A percentile compares a stretch with the other conserved stretches of the same genome.
Evolutionary conservation across 2,888 invertebrate species (phyloP).

Genomic region (Acholoe squamosa): DNA sequence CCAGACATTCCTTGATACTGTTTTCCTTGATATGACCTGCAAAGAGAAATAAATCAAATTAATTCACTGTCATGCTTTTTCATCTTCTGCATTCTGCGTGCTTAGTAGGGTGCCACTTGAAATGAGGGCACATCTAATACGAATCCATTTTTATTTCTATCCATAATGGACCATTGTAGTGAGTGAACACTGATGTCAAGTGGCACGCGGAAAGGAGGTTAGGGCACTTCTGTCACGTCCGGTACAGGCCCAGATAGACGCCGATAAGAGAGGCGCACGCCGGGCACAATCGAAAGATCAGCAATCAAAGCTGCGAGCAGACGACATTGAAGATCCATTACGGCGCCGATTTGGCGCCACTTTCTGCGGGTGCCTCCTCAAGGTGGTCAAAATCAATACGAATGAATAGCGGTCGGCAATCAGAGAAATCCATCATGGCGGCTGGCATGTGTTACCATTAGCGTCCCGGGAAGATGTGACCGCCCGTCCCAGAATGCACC

Average conservation of each 20-base stretch:
- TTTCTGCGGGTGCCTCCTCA: constrained; percentile 40
- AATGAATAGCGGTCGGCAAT: constrained; percentile 40
- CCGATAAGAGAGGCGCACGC: constrained; percentile 37
- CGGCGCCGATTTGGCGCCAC: constrained; percentile 54
- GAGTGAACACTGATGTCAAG: constrained; percentile 8
- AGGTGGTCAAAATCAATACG: constrained; percentile 43
- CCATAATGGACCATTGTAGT: background rate
- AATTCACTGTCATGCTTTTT: background rate
- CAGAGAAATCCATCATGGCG: constrained; percentile 49
- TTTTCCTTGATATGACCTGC: constrained; percentile 52
- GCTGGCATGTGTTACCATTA: constrained; percentile 54
- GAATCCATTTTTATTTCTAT: background rate
- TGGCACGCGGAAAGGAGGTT: background rate
- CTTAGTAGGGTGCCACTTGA: background rate
- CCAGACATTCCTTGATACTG: constrained; percentile 58
- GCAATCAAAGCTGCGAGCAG: constrained; percentile 55
- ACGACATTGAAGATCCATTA: constrained; percentile 58
- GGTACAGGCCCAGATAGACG: background rate
- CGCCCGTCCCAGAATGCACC: constrained; percentile 15
- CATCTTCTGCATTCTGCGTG: constrained; percentile 2
- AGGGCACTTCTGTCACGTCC: constrained; percentile 6
- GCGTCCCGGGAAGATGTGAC: constrained; percentile 27
- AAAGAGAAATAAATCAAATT: background rate
- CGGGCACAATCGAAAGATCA: constrained; percentile 42
- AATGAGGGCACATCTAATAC: constrained; percentile 11